These are phyloP conservation scores for Anser cygnoides DNA, from an alignment of 2,113 vertebrate species.

Conservation along the genomic window DNA sequence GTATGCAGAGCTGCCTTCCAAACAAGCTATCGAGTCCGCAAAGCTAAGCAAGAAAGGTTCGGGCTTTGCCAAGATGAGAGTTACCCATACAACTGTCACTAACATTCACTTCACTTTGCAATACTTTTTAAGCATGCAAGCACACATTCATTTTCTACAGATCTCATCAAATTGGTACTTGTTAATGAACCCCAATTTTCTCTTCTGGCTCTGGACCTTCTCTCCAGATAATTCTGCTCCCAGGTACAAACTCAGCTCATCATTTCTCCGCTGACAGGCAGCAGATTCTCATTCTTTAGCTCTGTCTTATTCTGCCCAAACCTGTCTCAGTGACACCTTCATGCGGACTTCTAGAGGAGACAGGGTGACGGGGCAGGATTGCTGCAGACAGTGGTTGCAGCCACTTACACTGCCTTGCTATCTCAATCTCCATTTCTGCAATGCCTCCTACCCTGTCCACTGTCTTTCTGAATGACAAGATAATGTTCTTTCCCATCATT, in stretches of 20 bases:
- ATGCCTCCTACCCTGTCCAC: background rate
- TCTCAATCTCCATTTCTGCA: background rate
- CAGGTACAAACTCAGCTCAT: background rate
- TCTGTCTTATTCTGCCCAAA: background rate
- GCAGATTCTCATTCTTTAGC: constrained; percentile 1
- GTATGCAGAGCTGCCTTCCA: background rate
- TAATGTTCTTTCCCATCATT: background rate
- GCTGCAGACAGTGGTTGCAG: background rate
- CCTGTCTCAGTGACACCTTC: background rate
- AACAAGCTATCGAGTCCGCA: background rate
- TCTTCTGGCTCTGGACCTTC: background rate
- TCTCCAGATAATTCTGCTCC: background rate
- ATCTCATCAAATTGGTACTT: background rate
- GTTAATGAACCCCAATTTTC: background rate
- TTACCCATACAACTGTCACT: background rate
- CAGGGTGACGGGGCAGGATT: background rate
- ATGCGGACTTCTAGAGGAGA: background rate
- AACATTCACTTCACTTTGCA: background rate
- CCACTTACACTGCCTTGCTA: background rate
- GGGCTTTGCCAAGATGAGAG: background rate
- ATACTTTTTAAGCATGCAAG: background rate
- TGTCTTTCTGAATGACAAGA: background rate
- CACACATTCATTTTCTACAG: background rate
- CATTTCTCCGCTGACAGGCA: background rate
- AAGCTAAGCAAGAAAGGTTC: background rate